Conservation (phyloP, 1,140 invertebrate species). For the Rhagoletis zephyria region DNA sequence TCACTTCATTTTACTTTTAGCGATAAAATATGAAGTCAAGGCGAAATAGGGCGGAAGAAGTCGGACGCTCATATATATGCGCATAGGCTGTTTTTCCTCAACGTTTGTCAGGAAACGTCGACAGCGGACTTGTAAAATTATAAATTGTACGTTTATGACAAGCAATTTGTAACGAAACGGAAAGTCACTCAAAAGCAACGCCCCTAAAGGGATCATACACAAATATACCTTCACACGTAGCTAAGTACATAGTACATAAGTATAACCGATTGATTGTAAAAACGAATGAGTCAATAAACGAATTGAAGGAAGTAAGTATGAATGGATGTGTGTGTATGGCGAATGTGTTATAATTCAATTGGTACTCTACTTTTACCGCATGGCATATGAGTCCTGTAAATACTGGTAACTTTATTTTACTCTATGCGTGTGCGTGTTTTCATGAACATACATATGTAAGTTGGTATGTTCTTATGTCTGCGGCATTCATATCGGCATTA, state of each 20-base stretch:
- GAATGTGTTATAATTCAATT: slow-evolving; percentile 28
- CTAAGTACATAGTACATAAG: background rate
- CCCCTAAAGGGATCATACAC: background rate
- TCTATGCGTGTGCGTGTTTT: background rate
- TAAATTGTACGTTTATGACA: slow-evolving; percentile 29
- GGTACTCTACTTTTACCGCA: background rate
- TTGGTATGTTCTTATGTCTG: slow-evolving; percentile 12
- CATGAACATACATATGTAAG: background rate
- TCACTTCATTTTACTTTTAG: too few relatives aligned
- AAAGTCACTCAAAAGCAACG: background rate
- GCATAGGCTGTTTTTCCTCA: background rate
- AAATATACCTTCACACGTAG: too few relatives aligned
- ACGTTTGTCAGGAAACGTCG: background rate
- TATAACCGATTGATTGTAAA: slow-evolving; percentile 33
- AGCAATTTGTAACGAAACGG: slow-evolving; percentile 43
- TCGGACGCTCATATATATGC: background rate
- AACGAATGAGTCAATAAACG: slow-evolving; percentile 4
- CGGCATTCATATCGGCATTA: slow-evolving; percentile 44
- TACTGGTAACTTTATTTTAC: background rate
- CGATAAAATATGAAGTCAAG: too few relatives aligned
- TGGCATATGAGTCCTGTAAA: background rate
- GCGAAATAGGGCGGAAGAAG: too few relatives aligned
- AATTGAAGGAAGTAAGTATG: background rate
- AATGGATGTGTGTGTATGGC: background rate
- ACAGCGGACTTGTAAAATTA: slow-evolving; percentile 12